Conservation (phyloP, 92 coral and sea anemone genomes). For the Bergia puertoricense region DNA sequence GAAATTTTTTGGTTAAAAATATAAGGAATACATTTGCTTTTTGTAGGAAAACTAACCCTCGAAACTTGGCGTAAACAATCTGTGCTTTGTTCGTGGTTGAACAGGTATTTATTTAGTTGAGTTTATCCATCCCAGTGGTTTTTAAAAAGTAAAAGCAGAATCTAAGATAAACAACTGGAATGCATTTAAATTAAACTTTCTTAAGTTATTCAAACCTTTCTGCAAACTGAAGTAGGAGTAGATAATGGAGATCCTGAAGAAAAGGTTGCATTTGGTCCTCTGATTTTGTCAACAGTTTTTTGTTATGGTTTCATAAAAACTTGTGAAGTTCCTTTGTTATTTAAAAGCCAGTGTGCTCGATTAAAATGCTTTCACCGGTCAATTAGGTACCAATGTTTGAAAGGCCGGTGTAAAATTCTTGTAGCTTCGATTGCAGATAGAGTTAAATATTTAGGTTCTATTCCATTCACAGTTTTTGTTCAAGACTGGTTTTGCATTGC, state of each 20-base stretch:
- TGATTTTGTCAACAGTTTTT: too few relatives aligned
- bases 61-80: conserved; percentile 6
- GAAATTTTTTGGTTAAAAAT: not conserved
- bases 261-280: not conserved
- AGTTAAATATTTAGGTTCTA: too few relatives aligned
- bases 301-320: too few relatives aligned
- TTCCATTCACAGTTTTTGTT: too few relatives aligned
- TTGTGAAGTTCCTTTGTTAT: too few relatives aligned
- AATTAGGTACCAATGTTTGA: too few relatives aligned
- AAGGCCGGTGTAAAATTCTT: too few relatives aligned
- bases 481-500: too few relatives aligned
- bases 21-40: not conserved
- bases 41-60: not conserved
- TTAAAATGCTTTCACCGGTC: too few relatives aligned
- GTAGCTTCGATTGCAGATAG: too few relatives aligned
- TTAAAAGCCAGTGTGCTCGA: too few relatives aligned
- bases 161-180: not conserved
- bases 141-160: too few relatives aligned
- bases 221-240: not conserved
- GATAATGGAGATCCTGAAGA: not conserved
- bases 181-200: not conserved
- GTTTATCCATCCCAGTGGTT: not conserved
- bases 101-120: conserved; percentile 2
- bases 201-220: not conserved
- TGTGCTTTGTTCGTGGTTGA: conserved; percentile 22